phyloP scores from a whole-genome alignment of 2,888 invertebrate species.

The Opisthograptis luteolata region DNA sequence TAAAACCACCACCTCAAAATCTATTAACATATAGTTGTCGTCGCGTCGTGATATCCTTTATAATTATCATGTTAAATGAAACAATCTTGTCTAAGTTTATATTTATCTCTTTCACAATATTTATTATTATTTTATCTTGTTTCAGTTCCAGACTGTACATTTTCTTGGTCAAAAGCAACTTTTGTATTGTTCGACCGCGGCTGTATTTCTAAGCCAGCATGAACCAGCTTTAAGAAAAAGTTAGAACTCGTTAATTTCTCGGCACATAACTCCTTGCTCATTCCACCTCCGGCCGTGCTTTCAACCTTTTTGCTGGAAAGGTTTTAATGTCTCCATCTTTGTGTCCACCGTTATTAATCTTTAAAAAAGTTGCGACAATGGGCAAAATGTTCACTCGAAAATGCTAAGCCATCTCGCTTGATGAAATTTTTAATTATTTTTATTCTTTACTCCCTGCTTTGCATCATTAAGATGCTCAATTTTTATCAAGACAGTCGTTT shows the following conservation, averaged over 20 bases:
- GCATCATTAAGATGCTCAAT: conserved; percentile 37
- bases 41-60: too few species aligned
- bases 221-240: conserved; percentile 20
- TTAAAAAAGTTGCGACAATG: conserved; percentile 69
- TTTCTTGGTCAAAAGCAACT: conserved; percentile 37
- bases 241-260: conserved; percentile 39
- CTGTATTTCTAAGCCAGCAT: conserved; percentile 10
- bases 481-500: conserved; percentile 38
- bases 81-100: too few species aligned
- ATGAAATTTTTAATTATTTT: conserved; percentile 64
- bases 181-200: conserved; percentile 12
- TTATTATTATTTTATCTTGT: too few species aligned
- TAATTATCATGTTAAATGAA: too few species aligned
- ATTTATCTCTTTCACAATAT: too few species aligned
- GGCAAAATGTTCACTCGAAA: conserved; percentile 56
- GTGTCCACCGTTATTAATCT: conserved; percentile 75
- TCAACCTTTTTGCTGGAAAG: conserved; percentile 60
- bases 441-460: conserved; percentile 34
- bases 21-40: too few species aligned
- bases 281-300: conserved; percentile 53
- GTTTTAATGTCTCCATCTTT: conserved; percentile 76
- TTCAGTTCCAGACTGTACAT: conserved; percentile 56
- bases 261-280: conserved; percentile 56
- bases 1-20: too few species aligned
- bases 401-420: conserved; percentile 57